Evolutionary conservation across 2,797 vertebrate species (phyloP), one percentile per base, ranked within the genome.

Genomic region (Chaunax sp.): DNA sequence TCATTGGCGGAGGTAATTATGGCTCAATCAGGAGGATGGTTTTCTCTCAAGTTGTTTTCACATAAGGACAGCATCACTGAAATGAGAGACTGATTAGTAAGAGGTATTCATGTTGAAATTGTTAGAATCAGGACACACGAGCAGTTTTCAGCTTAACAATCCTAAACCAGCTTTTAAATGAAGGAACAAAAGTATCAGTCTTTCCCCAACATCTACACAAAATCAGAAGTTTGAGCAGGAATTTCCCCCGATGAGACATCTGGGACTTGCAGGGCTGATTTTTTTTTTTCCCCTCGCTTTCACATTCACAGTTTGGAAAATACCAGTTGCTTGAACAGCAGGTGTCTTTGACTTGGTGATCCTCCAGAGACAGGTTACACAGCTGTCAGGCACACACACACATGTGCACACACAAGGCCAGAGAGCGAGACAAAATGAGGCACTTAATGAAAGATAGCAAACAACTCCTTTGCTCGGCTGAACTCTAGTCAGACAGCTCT

Each of bases 261-360:
- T 72, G 74, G 72, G 47, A 75, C 43, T 18, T 37, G 9, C 23
- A 37, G 52, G n/a, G 15, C 30, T n/a, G n/a, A 41, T 43, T 56
- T 54, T 25, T 56, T 54, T 25, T 26, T 43, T 49, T 35, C 7
- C 3, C 22, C 0, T 9, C 38, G 1, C 37, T 11, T 28, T 63
- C 64, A 69, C 73, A 25, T 55, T 77, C 57, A 62, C 63, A 78
- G 37, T 73, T 65, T 53, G 52, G 44, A 72, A 75, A 73, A 73
- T 50, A 72, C 44, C 75, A 69, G 67, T 77, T 71, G 80, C 57
- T 69, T 30, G 44, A 81, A 71, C 62, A 44, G 81, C 87, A 87
- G 89, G 89, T 89, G 87, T 86, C 82, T 87, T 84, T 85, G 86
- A 87, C 83, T 88, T 82, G 88, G 82, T 87, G 75, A 13, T 60